Base-by-base conservation (phyloP, 2,797 vertebrate species). In the Apogon talboti region DNA sequence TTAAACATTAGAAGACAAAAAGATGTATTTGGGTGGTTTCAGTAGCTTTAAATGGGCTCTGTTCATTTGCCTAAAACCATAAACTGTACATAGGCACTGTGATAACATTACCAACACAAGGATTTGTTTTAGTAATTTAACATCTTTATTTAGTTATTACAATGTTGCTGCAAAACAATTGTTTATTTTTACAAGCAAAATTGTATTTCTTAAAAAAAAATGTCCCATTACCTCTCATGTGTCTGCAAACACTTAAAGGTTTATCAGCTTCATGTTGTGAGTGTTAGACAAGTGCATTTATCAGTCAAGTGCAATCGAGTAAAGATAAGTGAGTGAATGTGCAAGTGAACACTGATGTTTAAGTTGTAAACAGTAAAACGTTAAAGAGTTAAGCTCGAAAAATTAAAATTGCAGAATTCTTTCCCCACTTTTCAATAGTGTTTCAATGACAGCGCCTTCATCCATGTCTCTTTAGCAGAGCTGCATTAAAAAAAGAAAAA, bases 381-480 rank as follows among this genome's bases (percentile, higher is more conserved):
- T 33, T 19, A 30, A 24, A 47, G 12, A 11, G 16, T 43, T 1
- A 2, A 42, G 0, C 1, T 11, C 8, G 28, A 59, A 56, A 52
- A 59, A 43, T 19, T 0, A 37, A 51, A 41, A 65, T 1, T 0
- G 0, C 9, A 52, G n/a, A 13, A 18, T 40, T 11, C n/a, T 30
- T 12, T 15, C 16, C n/a, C 83, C 53, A 80, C 13, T 33, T 41
- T 14, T n/a, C 15, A 15, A 83, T 48, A 79, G 1, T 12, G 16
- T 49, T 66, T 11, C 21, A 66, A 46, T 0, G 78, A 81, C 45
- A 93, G 67, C 1, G 1, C 42, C 53, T 71, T 87, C 65, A 87
- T 80, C 92, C 92, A 93, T 0, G 11, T 13, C 24, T 89, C 87
- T 74, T 85, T 88, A 4, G 90, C 88, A 0, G 83, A 83, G 46